Percentiles rank a stretch among this genome's conserved stretches.
These are phyloP conservation scores for Noctilio leporinus DNA, from an alignment of 2,113 vertebrate genomes.

Conservation along the genomic window DNA sequence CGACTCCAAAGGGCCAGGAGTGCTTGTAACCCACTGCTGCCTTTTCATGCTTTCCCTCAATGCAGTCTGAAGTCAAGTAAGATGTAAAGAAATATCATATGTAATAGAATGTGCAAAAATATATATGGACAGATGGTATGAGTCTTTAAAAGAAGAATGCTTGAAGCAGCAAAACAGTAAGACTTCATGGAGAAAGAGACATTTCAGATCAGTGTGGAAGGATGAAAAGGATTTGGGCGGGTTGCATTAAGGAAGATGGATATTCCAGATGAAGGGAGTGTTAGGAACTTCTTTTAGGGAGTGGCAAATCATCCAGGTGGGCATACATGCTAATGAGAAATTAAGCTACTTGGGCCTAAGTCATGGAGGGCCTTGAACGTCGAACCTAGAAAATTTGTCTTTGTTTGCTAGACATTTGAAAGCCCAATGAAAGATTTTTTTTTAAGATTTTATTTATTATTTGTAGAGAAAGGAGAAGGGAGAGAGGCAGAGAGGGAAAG, in stretches of 20 bases:
- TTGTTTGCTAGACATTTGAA: background rate
- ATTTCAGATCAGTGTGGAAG: background rate
- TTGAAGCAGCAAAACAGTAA: background rate
- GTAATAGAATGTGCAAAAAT: background rate
- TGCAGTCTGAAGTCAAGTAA: background rate
- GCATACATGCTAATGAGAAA: background rate
- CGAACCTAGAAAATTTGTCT: background rate
- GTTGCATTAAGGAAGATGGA: background rate
- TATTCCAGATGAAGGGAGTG: background rate
- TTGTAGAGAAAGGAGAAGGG: no score
- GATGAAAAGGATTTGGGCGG: background rate
- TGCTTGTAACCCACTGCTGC: background rate
- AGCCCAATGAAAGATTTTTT: background rate
- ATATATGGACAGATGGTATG: background rate
- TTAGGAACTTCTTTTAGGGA: background rate
- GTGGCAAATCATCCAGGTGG: background rate
- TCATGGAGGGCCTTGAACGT: background rate
- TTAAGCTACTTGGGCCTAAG: background rate
- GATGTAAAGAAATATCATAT: background rate
- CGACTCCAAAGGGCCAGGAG: background rate
- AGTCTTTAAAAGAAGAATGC: background rate
- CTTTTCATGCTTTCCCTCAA: background rate
- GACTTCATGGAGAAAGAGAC: background rate
- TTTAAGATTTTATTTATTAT: no score
- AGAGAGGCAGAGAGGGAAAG: no score